Percentiles rank a stretch among this genome's conserved stretches.
These are phyloP conservation scores for Tetramorium parvispinum DNA, from an alignment of 1,140 invertebrate genomes.

Conservation along the genomic window DNA sequence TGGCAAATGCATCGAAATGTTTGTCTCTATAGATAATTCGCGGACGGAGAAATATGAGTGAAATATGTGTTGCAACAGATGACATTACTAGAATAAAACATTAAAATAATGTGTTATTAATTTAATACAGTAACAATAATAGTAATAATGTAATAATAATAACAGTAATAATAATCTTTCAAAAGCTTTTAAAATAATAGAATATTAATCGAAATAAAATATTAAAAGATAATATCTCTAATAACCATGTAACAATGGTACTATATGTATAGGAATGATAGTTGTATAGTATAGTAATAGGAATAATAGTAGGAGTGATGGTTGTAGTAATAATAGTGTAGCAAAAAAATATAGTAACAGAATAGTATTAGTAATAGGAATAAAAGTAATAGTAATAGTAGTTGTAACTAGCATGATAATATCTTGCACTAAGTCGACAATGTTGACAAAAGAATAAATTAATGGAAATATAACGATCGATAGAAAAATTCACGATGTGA, in stretches of 20 bases:
- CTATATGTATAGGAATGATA: slow-evolving; percentile 37
- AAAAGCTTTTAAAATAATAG: slow-evolving; percentile 25
- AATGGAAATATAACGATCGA: slow-evolving; percentile 35
- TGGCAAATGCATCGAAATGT: background rate
- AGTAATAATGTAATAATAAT: slow-evolving; percentile 36
- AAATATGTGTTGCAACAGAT: background rate
- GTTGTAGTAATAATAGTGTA: slow-evolving; percentile 30
- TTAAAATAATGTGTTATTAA: slow-evolving; percentile 50
- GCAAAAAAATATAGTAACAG: slow-evolving; percentile 3
- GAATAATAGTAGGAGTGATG: slow-evolving; percentile 27
- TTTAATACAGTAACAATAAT: slow-evolving; percentile 49
- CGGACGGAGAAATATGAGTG: slow-evolving; percentile 14
- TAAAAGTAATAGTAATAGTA: slow-evolving; percentile 29
- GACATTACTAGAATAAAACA: slow-evolving; percentile 14
- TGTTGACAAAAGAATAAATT: slow-evolving; percentile 50
- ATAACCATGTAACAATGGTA: slow-evolving; percentile 43
- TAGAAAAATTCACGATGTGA: slow-evolving; percentile 11
- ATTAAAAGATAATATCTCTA: slow-evolving; percentile 36
- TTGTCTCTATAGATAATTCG: slow-evolving; percentile 6
- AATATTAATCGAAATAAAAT: slow-evolving; percentile 27
- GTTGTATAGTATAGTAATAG: slow-evolving; percentile 14
- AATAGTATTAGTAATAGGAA: slow-evolving; percentile 26
- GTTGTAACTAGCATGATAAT: slow-evolving; percentile 12
- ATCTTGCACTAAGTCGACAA: slow-evolving; percentile 17
- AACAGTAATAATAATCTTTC: slow-evolving; percentile 36